Evolutionary conservation across 2,888 invertebrate genomes (phyloP), one percentile per base, ranked within the genome.

Genomic region (Griposia aprilina): DNA sequence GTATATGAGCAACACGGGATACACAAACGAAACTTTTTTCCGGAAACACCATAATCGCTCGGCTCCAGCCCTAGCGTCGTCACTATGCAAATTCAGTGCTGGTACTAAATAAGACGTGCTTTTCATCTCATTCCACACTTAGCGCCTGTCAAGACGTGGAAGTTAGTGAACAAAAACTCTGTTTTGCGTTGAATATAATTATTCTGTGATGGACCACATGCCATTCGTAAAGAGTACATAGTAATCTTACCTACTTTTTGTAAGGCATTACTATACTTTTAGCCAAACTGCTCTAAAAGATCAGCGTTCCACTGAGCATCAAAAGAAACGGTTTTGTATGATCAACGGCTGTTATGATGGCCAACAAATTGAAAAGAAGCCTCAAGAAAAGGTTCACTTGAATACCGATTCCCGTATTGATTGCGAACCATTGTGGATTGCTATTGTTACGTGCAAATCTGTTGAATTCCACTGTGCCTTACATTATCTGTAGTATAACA

Each of bases 341-440:
- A 84, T 82, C 87, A 86, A 82, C 84, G 63, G 68, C 72, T 80
- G 77, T 72, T 82, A 82, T 80, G 80, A 82, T 80, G 74, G 68
- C 76, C 67, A 76, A 76, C 80, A 82, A 84, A 86, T 87, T 84
- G 87, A 82, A 86, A 87, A 78, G 77, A 78, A 86, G 74, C 59
- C 80, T 71, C 75, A 82, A 74, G 82, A 80, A 87, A 82, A 87
- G 82, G 82, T 82, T 82, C 72, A 50, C 52, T 84, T 76, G 67
- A 77, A 84, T 82, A 87, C 82, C 77, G 76, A 70, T 77, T 73
- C 81, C 55, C 75, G 70, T 82, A 84, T 87, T 76, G 86, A 80
- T 80, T 86, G 82, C 23, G 50, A 79, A 74, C 75, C 74, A 80
- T 78, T 79, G 75, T 78, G 74, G 62, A 76, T 66, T 65, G 77